A percentile compares a stretch with the other conserved stretches of the same genome.
Evolutionary conservation across 2,888 invertebrate species (phyloP).

Genomic region (Eristalis arbustorum): DNA sequence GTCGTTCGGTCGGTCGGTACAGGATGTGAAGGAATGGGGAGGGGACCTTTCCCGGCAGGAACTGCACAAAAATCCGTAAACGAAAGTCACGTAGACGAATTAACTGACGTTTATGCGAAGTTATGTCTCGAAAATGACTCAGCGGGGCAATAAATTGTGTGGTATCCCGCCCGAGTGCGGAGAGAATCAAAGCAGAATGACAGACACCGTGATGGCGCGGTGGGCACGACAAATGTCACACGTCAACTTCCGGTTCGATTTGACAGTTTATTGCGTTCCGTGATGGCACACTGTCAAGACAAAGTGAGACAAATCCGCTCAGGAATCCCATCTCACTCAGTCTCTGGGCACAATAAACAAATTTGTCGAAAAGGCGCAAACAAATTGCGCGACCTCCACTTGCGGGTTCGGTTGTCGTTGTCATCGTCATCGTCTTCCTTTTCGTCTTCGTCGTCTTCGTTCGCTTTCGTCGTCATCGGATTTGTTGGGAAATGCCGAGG

Average conservation of each 20-base stretch:
- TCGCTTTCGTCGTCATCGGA: neutral
- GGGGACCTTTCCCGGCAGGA: conserved; percentile 40
- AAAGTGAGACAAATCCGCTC: conserved; percentile 46
- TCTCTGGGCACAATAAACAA: conserved; percentile 46
- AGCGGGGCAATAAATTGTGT: conserved; percentile 55
- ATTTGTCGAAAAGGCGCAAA: conserved; percentile 55
- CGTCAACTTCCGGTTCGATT: conserved; percentile 63
- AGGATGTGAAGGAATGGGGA: conserved; percentile 40
- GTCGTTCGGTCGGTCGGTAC: neutral
- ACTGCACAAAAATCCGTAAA: conserved; percentile 56
- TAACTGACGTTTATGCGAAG: conserved; percentile 62
- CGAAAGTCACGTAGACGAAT: conserved; percentile 63
- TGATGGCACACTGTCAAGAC: conserved; percentile 46
- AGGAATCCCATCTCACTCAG: conserved; percentile 18
- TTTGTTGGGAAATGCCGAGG: neutral
- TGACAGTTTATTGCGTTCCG: conserved; percentile 45
- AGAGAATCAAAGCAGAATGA: conserved; percentile 37
- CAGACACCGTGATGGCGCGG: conserved; percentile 14
- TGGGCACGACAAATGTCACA: conserved; percentile 52
- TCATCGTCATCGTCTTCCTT: neutral
- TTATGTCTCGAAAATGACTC: conserved; percentile 55
- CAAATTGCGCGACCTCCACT: conserved; percentile 58
- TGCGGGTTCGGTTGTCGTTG: conserved; percentile 3
- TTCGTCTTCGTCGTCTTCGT: neutral
- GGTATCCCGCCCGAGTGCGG: conserved; percentile 3